Base-by-base conservation (phyloP, 2,888 invertebrate genomes). In the Choreutis nemorana region DNA sequence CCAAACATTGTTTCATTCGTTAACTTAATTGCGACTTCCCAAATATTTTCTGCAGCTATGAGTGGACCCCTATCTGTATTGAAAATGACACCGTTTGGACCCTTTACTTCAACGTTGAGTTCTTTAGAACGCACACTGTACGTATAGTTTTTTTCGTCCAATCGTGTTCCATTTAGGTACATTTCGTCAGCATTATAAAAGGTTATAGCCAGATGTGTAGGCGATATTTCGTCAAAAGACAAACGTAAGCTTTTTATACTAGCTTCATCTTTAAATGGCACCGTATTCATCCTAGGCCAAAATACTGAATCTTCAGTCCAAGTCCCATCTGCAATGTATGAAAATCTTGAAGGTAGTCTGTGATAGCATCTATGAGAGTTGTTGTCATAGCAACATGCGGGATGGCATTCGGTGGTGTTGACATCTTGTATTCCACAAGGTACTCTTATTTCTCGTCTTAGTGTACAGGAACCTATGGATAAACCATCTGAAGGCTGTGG, bases 21-120 rank as follows among this genome's bases (percentile, higher is more conserved):
- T 15, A 86, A 41, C 37, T 67, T 72, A 10, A 86, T 65, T 0
- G 81, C 64, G 44, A 84, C 71, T 51, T 86, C 86, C 83, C 84
- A 84, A 41, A 84, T 85, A 23, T 77, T 62, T 12, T 81, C 56
- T 0, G 84, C 81, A 2, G 83, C 80, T 33, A 86, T 82, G 1
- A 85, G 38, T 0, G 86, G 84, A 0, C 85, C 85, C 36, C 70
- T 58, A 1, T 73, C 51, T 0, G 84, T 84, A 15, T 75, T 78
- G 11, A 86, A 67, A 31, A 85, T 55, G 3, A 46, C 28, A 7
- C 77, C 65, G 26, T 56, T 48, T 0, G 47, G 36, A 0, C 55
- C 45, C 28, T 58, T 56, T 0, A 67, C 59, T 8, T 55, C 31
- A 1, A 75, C 34, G 30, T 55, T 61, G 9, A 64, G 44, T 42